Evolutionary conservation across 2,888 invertebrate genomes (phyloP), one percentile per base, ranked within the genome.

Genomic region (Archaeoteleia sp.): DNA sequence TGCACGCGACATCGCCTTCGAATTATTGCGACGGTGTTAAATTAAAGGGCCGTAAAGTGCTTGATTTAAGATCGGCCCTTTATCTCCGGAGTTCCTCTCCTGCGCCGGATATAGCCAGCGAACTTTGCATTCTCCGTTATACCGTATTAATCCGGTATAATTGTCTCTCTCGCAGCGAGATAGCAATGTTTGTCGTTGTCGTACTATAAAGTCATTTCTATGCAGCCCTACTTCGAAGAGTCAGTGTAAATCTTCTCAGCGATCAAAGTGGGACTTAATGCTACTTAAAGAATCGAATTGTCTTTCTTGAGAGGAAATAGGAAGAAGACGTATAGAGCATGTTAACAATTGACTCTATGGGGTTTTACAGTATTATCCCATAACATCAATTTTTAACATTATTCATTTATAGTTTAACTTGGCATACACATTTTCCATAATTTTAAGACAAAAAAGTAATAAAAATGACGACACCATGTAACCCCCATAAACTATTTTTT

Each of bases 1-100:
- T 30, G 17, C 25, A 13, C 35, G 32, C 14, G 32, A 25, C 37
- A 17, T 4, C 60, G 39, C 23, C 37, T 51, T 48, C 62, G 34
- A 54, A 46, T 46, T 53, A 35, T 48, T 29, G 45, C 60, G 8
- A 27, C 15, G 42, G 37, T 17, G 12, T 27, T 49, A 60, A 66
- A 49, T 63, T 68, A 68, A 68, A 58, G 68, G 58, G 42, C 46
- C 27, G 54, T 34, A 55, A 51, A 55, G 45, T 40, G 48, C 55
- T 63, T 69, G 69, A 71, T 71, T 71, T 67, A 71, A 71, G 67
- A 69, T 67, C 61, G 35, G 14, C 27, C 32, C 55, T 66, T 51
- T 66, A 66, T 66, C 61, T 54, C 37, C 14, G 6, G 35, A n/a
- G 27, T 2, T 23, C 30, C 32, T 2, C 20, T n/a, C n/a, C n/a